Conservation (phyloP, 2,888 invertebrate genomes). For the Frankliniella intonsa region DNA sequence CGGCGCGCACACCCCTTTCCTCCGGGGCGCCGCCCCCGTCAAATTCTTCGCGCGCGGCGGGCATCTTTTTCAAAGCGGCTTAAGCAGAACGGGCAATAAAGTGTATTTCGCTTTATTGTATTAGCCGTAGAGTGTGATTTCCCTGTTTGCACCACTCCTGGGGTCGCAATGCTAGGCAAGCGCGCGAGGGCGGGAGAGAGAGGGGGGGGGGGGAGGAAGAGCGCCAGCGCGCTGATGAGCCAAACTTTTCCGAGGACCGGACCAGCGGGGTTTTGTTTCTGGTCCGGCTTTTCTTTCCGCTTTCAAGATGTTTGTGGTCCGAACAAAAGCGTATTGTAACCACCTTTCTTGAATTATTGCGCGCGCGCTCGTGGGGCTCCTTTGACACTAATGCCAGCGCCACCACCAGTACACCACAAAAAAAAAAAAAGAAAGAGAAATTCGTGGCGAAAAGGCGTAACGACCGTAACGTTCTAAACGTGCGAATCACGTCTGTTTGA, state of each 20-base stretch:
- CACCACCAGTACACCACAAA: too few relatives aligned
- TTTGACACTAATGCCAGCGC: background rate
- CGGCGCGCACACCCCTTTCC: background rate
- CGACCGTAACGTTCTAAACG: too few relatives aligned
- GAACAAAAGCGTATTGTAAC: slow-evolving; percentile 20
- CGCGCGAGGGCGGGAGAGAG: slow-evolving; percentile 28
- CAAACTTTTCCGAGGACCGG: background rate
- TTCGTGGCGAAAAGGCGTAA: too few relatives aligned
- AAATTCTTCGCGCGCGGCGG: background rate
- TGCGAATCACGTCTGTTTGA: too few relatives aligned
- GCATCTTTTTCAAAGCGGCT: background rate
- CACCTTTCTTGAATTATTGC: slow-evolving; percentile 20
- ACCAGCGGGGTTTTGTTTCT: background rate
- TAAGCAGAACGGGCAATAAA: slow-evolving; percentile 6
- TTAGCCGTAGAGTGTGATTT: background rate
- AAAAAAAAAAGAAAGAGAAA: too few relatives aligned
- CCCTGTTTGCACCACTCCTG: too few relatives aligned
- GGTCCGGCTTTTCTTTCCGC: background rate
- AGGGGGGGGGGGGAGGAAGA: slow-evolving; percentile 26
- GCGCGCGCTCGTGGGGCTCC: background rate
- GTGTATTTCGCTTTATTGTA: background rate
- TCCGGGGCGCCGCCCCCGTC: background rate
- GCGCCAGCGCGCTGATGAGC: background rate
- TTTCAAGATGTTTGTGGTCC: slow-evolving; percentile 20
- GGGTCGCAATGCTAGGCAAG: background rate